These are phyloP conservation scores for Litocranius walleri DNA, from an alignment of 2,113 vertebrate species.

Conservation along the genomic window DNA sequence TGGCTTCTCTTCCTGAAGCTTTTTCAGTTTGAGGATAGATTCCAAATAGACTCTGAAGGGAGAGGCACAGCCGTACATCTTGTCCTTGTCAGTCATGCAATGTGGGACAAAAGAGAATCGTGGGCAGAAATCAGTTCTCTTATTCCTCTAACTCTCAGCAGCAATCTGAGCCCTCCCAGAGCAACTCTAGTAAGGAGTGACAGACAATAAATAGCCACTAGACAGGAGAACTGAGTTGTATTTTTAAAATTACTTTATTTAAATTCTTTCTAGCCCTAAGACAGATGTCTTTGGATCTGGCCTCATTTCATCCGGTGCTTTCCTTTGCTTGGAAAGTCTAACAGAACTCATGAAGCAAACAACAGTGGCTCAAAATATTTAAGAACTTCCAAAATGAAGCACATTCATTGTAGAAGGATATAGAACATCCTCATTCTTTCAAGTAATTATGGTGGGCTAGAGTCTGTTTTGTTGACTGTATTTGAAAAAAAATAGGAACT, in stretches of 20 bases:
- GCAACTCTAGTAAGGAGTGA: not conserved
- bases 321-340: not conserved
- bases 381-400: not conserved
- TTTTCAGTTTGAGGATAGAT: not conserved
- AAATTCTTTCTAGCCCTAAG: not conserved
- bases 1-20: not conserved
- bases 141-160: not conserved
- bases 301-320: not conserved
- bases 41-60: not conserved
- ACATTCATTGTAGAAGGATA: not conserved
- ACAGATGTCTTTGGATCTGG: not conserved
- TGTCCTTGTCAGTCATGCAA: not conserved
- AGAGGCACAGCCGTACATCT: not conserved
- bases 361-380: not conserved
- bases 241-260: not conserved
- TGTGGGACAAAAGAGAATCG: not conserved
- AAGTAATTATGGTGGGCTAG: not conserved
- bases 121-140: not conserved
- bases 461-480: not conserved
- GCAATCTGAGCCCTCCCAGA: not conserved
- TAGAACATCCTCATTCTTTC: not conserved
- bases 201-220: not conserved
- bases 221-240: not conserved
- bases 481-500: not conserved
- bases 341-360: not conserved